phyloP scores from a whole-genome alignment of 2,888 invertebrate genomes.

The Dasypogon diadema region DNA sequence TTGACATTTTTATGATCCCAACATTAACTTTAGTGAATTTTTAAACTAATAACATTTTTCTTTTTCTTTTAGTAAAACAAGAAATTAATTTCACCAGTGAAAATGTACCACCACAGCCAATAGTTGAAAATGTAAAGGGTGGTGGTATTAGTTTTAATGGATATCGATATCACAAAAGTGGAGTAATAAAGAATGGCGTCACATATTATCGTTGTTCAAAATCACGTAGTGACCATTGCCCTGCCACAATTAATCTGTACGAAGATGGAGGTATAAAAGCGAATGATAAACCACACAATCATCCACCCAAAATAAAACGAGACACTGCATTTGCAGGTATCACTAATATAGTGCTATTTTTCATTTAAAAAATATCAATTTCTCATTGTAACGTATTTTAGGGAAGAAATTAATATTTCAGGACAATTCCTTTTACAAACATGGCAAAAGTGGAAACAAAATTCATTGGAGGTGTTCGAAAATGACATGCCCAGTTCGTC shows the following conservation, averaged over 20 bases:
- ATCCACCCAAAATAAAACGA: slow-evolving; percentile 49
- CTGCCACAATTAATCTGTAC: slow-evolving; percentile 51
- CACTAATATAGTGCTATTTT: background rate
- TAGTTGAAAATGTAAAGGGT: slow-evolving; percentile 11
- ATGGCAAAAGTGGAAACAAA: slow-evolving; percentile 53
- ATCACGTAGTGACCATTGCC: slow-evolving; percentile 46
- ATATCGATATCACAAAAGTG: slow-evolving; percentile 55
- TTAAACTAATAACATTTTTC: background rate
- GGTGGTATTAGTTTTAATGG: slow-evolving; percentile 50
- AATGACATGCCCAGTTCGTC: slow-evolving; percentile 51
- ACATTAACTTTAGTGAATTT: no score
- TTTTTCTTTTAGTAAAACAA: background rate
- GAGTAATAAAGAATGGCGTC: slow-evolving; percentile 55
- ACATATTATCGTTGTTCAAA: slow-evolving; percentile 55
- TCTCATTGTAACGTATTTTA: slow-evolving; percentile 17
- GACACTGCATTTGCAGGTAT: slow-evolving; percentile 45
- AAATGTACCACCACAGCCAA: background rate
- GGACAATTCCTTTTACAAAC: slow-evolving; percentile 53
- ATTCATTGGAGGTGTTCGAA: slow-evolving; percentile 56
- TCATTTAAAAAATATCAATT: background rate
- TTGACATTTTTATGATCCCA: no score
- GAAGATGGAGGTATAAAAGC: slow-evolving; percentile 25
- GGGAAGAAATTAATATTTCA: slow-evolving; percentile 54
- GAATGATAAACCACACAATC: slow-evolving; percentile 54
- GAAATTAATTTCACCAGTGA: background rate